Percentiles rank a stretch among this genome's conserved stretches.
These are phyloP conservation scores for Acanthacorydalis orientalis DNA, from an alignment of 2,888 invertebrate genomes.

Conservation along the genomic window DNA sequence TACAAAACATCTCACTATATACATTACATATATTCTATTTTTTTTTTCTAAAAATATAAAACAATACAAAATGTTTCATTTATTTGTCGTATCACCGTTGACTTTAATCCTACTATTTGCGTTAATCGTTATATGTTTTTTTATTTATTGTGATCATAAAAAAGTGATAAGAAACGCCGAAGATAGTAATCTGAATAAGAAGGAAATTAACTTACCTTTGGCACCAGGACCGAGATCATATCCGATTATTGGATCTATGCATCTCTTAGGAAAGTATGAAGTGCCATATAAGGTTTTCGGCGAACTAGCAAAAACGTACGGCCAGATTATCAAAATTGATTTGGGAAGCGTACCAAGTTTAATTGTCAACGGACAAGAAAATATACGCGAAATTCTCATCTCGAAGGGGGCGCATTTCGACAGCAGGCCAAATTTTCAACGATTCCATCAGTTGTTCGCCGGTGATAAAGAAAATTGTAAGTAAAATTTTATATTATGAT, in stretches of 20 bases:
- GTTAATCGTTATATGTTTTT: not conserved
- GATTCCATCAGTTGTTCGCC: slow-evolving; percentile 43
- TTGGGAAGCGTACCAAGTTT: slow-evolving; percentile 36
- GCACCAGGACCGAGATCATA: slow-evolving; percentile 35
- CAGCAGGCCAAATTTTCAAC: slow-evolving; percentile 42
- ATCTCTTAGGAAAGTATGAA: slow-evolving; percentile 35
- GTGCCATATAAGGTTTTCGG: slow-evolving; percentile 42
- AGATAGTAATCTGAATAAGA: not conserved
- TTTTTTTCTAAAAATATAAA: too few species aligned
- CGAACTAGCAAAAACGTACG: slow-evolving; percentile 31
- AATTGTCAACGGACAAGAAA: slow-evolving; percentile 38
- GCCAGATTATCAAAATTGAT: slow-evolving; percentile 34
- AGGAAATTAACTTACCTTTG: slow-evolving; percentile 15
- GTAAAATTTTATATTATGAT: slow-evolving; percentile 17
- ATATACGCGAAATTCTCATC: slow-evolving; percentile 38
- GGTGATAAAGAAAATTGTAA: slow-evolving; percentile 52
- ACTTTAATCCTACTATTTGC: not conserved
- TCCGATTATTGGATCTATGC: slow-evolving; percentile 39
- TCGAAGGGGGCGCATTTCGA: slow-evolving; percentile 42
- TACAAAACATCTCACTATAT: too few species aligned
- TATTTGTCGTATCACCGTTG: slow-evolving; percentile 4
- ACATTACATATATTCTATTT: too few species aligned
- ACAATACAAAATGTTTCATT: slow-evolving; percentile 3
- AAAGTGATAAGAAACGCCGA: not conserved
- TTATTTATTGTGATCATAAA: slow-evolving; percentile 1